These are phyloP conservation scores for Melierax canorus DNA, from an alignment of 2,113 vertebrate genomes.

Conservation along the genomic window DNA sequence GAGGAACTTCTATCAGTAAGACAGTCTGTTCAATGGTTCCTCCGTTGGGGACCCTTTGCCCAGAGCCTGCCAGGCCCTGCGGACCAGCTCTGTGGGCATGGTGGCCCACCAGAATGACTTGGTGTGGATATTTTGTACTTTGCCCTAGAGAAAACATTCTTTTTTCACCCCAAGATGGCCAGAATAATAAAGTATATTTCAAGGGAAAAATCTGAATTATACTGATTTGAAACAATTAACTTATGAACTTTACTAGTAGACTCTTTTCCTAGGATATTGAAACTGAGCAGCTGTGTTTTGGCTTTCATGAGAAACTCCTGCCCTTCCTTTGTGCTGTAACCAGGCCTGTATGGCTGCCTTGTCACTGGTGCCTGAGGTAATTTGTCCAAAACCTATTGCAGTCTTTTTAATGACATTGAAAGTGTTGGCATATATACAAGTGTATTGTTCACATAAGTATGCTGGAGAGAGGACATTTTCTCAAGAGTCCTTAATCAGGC, in stretches of 20 bases:
- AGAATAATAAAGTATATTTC: not conserved
- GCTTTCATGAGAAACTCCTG: not conserved
- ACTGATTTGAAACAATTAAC: not conserved
- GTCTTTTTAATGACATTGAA: not conserved
- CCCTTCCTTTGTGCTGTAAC: not conserved
- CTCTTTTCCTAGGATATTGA: not conserved
- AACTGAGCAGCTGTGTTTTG: not conserved
- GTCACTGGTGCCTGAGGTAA: not conserved
- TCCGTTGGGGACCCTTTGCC: not conserved
- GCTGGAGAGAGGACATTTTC: not conserved
- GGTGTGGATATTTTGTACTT: not conserved
- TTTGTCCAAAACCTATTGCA: not conserved
- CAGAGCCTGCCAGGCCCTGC: too few relatives aligned
- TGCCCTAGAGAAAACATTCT: not conserved
- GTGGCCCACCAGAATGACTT: not conserved
- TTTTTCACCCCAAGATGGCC: not conserved
- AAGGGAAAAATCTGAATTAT: not conserved
- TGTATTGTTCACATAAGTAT: not conserved
- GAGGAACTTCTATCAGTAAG: not conserved
- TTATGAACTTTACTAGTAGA: not conserved
- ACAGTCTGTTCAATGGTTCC: not conserved
- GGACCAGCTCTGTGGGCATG: rapidly evolving
- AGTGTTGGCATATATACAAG: not conserved
- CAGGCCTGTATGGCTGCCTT: not conserved
- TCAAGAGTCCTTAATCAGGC: slow-evolving; percentile 5